Evolutionary conservation across 2,113 vertebrate species (phyloP).

Genomic region (Oryzias javanicus): DNA sequence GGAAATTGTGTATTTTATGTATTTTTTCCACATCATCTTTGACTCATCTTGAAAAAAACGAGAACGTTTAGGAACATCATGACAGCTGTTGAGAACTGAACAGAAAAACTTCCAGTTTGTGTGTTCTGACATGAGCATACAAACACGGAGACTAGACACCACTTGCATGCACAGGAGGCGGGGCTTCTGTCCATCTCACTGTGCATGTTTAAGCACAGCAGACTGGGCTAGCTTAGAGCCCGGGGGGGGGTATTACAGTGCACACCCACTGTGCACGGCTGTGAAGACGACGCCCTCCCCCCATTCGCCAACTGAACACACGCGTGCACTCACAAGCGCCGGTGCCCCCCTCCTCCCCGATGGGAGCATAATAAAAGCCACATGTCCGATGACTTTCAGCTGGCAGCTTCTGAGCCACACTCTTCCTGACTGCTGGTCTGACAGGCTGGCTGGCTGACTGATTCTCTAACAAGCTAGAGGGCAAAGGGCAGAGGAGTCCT

Average conservation of each 20-base stretch:
- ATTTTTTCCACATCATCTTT: neutral
- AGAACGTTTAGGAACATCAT: no score
- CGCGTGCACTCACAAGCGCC: slow-evolving; percentile 30
- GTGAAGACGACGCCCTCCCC: slow-evolving; percentile 49
- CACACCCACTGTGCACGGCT: slow-evolving; percentile 57
- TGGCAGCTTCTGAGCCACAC: slow-evolving; percentile 42
- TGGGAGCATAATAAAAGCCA: slow-evolving; percentile 72
- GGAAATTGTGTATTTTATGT: neutral
- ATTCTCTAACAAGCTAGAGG: slow-evolving; percentile 41
- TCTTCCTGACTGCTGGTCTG: slow-evolving; percentile 33
- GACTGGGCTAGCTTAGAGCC: slow-evolving; percentile 36
- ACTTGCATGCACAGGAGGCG: slow-evolving; percentile 17
- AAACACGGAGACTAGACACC: slow-evolving; percentile 6
- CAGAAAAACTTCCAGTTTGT: slow-evolving; percentile 15
- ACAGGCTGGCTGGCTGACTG: slow-evolving; percentile 25
- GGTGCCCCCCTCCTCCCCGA: slow-evolving; percentile 49
- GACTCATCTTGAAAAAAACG: neutral
- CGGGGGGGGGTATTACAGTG: slow-evolving; percentile 31
- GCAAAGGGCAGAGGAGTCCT: slow-evolving; percentile 47
- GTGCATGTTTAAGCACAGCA: slow-evolving; percentile 23
- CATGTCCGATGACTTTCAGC: slow-evolving; percentile 74
- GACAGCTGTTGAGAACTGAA: slow-evolving; percentile 9
- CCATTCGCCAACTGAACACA: slow-evolving; percentile 37
- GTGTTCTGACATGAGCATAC: slow-evolving; percentile 9
- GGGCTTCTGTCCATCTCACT: slow-evolving; percentile 17